A percentile compares a stretch with the other conserved stretches of the same genome.
These are phyloP conservation scores for Trogon surrucura DNA, from an alignment of 2,113 vertebrate species.

Conservation along the genomic window DNA sequence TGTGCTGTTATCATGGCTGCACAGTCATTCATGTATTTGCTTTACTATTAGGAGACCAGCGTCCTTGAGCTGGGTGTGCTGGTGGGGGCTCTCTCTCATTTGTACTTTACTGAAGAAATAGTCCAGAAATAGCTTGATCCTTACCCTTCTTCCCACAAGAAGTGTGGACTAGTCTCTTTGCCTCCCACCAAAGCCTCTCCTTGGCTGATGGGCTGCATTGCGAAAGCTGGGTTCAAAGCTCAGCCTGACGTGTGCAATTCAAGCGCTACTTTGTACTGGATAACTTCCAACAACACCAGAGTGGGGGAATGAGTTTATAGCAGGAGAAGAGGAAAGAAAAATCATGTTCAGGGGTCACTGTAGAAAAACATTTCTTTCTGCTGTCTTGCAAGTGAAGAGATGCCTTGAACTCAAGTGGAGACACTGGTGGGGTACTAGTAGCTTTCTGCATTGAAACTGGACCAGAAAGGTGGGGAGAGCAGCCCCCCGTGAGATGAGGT, in stretches of 20 bases:
- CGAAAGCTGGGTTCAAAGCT: slow-evolving; percentile 75
- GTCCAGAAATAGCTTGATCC: background rate
- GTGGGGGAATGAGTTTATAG: slow-evolving; percentile 6
- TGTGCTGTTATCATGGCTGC: background rate
- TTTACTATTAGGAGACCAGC: background rate
- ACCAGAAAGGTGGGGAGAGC: background rate
- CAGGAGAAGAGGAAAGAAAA: slow-evolving; percentile 5
- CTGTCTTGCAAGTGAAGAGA: background rate
- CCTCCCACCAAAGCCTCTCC: background rate
- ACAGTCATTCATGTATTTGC: background rate
- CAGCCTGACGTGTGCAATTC: slow-evolving; percentile 61
- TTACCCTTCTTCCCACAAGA: background rate
- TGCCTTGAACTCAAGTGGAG: background rate
- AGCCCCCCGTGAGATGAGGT: background rate
- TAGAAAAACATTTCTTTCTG: background rate
- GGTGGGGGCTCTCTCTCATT: background rate
- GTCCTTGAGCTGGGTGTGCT: background rate
- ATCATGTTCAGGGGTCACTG: background rate
- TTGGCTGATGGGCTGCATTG: slow-evolving; percentile 24
- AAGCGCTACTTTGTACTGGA: slow-evolving; percentile 58
- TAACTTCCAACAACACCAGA: background rate
- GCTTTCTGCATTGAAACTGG: background rate
- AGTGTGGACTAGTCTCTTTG: background rate
- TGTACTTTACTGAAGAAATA: background rate
- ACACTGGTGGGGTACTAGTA: background rate